Evolutionary conservation across 2,888 invertebrate genomes (phyloP), one percentile per base, ranked within the genome.

Genomic region (Drosophila recens): DNA sequence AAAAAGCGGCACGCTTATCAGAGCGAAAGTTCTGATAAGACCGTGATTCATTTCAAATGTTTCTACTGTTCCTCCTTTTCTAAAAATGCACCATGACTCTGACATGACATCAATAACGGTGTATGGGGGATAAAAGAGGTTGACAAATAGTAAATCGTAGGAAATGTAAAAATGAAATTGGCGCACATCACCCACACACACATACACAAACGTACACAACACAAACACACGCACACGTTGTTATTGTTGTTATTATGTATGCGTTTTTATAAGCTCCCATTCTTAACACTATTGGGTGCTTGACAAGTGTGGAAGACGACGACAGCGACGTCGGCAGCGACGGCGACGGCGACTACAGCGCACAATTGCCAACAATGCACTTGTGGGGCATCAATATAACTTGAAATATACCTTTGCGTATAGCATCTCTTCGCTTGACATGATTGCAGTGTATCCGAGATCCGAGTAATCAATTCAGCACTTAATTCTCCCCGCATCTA

Each of bases 341-440:
- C 73, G n/a, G n/a, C n/a, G n/a, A n/a, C n/a, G 67, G 56, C 77
- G 73, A 75, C 33, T 30, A 48, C 49, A 61, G 78, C 80, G 69
- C 67, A 65, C 79, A 77, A 82, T 79, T 87, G 86, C 84, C 88
- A 87, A 70, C 82, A 77, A 76, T 87, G 86, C 82, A 82, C 83
- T 85, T 87, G 87, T 87, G 74, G 85, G 85, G 91, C 91, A 92
- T 91, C 91, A 92, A 90, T 92, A 90, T 74, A 87, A 76, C 69
- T 76, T 68, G 58, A 69, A 89, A 89, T 90, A 86, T 92, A 92
- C 92, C 92, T 92, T 90, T 79, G 90, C 91, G 85, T 92, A 92
- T 76, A 92, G 88, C 90, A 92, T 88, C 90, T 92, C 92, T 78
- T 92, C 92, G 82, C 90, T 92, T 77, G 93, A 91, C 92, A 92